Evolutionary conservation across 2,797 vertebrate genomes (phyloP).

Genomic region (Streptopelia turtur): DNA sequence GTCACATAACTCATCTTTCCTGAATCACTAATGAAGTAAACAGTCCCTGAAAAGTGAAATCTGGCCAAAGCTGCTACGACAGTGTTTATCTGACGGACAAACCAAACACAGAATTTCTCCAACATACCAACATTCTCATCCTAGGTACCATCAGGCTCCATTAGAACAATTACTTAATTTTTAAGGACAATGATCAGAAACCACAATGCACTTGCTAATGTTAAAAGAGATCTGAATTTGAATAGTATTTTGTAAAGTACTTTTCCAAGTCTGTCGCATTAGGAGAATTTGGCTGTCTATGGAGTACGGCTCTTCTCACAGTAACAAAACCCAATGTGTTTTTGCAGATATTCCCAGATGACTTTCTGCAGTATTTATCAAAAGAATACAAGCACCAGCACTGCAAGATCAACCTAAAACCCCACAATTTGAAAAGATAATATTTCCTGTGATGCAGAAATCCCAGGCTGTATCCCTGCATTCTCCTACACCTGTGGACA

Average conservation of each 20-base stretch:
- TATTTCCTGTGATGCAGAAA: neutral
- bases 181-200: neutral
- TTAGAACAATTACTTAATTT: neutral
- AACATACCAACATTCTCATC: neutral
- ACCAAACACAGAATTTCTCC: neutral
- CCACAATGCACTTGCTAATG: neutral
- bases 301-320: neutral
- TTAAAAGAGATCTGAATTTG: neutral
- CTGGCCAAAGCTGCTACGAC: neutral
- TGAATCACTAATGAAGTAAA: neutral
- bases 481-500: neutral
- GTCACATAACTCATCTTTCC: neutral
- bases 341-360: neutral
- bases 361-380: neutral
- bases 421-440: fast-evolving
- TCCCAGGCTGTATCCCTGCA: neutral
- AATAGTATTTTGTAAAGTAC: neutral
- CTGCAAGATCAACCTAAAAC: neutral
- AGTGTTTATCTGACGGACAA: neutral
- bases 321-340: neutral
- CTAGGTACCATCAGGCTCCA: neutral
- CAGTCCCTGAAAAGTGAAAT: neutral
- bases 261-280: neutral
- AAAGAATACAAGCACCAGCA: neutral
- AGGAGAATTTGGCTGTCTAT: neutral